These are phyloP conservation scores for Anastrepha obliqua DNA, from an alignment of 1,140 invertebrate species.

Conservation along the genomic window DNA sequence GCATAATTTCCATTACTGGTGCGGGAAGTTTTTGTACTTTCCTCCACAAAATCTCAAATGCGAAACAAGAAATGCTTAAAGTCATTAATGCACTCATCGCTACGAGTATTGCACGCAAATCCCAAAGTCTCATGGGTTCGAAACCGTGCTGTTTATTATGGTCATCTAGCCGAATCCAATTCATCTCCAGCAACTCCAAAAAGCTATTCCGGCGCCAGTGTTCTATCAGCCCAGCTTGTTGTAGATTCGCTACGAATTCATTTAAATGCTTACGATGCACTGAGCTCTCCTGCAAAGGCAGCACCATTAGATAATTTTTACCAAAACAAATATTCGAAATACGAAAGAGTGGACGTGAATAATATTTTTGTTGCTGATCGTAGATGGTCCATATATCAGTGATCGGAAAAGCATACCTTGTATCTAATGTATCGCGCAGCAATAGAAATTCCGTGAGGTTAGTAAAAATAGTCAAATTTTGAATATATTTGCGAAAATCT, in stretches of 20 bases:
- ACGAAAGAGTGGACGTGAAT: constrained; percentile 28
- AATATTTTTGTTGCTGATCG: constrained; percentile 46
- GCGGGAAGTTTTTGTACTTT: not conserved
- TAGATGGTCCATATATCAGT: constrained; percentile 25
- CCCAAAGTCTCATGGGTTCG: not conserved
- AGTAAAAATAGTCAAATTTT: not conserved
- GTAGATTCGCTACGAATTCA: not conserved
- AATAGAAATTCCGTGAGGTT: not conserved
- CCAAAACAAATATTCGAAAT: constrained; percentile 38
- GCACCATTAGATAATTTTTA: not conserved
- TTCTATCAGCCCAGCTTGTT: not conserved
- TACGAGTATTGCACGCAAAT: not conserved
- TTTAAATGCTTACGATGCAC: not conserved
- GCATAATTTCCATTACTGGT: not conserved
- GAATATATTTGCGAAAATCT: not conserved
- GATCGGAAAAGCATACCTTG: not conserved
- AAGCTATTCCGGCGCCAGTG: not conserved
- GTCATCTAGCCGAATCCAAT: not conserved
- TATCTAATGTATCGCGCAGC: constrained; percentile 4
- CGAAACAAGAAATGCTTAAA: not conserved
- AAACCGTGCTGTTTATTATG: not conserved
- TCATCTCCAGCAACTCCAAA: constrained; percentile 9
- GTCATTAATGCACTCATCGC: not conserved
- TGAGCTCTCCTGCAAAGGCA: constrained; percentile 8
- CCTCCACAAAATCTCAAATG: not conserved